A percentile compares a stretch with the other conserved stretches of the same genome.
phyloP scores from a whole-genome alignment of 2,888 invertebrate species.

The Andrena fulva region DNA sequence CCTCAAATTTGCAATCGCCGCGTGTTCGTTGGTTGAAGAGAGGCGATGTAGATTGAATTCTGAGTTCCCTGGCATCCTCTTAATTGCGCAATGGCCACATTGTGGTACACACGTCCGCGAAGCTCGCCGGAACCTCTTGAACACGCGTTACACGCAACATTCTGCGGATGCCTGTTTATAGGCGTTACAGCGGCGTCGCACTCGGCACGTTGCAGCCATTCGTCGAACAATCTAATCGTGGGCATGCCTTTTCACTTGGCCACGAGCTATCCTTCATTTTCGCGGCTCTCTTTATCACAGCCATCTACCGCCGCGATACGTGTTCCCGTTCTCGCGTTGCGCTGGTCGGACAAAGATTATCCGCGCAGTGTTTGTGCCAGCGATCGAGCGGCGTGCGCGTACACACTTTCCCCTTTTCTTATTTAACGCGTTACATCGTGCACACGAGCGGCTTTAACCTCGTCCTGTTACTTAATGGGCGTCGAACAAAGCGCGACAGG shows the following conservation, averaged over 20 bases:
- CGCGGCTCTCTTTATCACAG: conserved; percentile 46
- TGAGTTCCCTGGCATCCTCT: neutral
- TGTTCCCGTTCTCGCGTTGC: neutral
- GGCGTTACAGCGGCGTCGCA: conserved; percentile 39
- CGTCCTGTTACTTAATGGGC: conserved; percentile 23
- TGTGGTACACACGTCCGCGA: conserved; percentile 47
- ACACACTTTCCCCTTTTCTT: conserved; percentile 31
- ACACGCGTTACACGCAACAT: conserved; percentile 58
- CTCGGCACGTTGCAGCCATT: conserved; percentile 37
- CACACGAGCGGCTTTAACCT: neutral
- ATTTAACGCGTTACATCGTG: conserved; percentile 15
- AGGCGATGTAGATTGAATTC: conserved; percentile 17
- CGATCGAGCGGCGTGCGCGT: conserved; percentile 4
- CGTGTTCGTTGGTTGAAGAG: neutral
- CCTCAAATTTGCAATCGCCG: conserved; percentile 35
- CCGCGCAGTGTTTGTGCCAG: neutral
- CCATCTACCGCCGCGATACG: conserved; percentile 6
- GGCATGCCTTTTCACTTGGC: conserved; percentile 48
- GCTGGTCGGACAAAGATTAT: conserved; percentile 9
- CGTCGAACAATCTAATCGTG: conserved; percentile 57
- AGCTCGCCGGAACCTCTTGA: conserved; percentile 51
- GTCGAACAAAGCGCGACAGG: neutral
- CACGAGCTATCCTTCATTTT: conserved; percentile 58
- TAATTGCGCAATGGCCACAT: conserved; percentile 43
- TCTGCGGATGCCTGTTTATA: conserved; percentile 46